phyloP scores from a whole-genome alignment of 2,113 vertebrate species.

The Mustela nigripes region DNA sequence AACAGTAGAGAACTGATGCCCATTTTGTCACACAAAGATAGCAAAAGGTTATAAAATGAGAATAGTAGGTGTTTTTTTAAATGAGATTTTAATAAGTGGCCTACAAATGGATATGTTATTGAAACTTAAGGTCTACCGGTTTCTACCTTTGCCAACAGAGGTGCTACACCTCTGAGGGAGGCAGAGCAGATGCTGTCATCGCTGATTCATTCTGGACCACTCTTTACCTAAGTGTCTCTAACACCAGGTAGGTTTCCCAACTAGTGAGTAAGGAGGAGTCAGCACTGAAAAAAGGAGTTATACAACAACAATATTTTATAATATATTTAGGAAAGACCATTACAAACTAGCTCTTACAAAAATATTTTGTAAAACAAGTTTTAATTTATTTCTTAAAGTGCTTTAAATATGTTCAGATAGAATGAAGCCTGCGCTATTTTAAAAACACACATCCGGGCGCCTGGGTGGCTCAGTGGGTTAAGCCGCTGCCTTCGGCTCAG shows the following conservation, averaged over 20 bases:
- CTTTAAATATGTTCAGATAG: background rate
- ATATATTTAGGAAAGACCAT: background rate
- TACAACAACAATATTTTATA: background rate
- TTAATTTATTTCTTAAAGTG: constrained; percentile 21
- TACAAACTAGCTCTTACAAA: background rate
- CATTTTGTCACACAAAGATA: background rate
- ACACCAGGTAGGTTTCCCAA: background rate
- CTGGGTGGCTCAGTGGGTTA: too few relatives aligned
- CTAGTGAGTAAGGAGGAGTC: background rate
- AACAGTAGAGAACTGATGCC: constrained; percentile 20
- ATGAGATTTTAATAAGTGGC: constrained; percentile 34
- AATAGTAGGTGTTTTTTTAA: background rate
- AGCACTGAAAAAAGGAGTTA: background rate
- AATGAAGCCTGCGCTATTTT: background rate
- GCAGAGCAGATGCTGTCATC: background rate
- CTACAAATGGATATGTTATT: constrained; percentile 60
- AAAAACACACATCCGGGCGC: background rate
- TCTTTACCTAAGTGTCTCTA: background rate
- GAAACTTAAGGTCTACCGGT: constrained; percentile 10
- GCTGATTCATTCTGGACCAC: constrained; percentile 20
- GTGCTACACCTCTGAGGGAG: background rate
- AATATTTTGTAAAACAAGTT: background rate
- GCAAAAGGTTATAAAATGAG: constrained; percentile 54
- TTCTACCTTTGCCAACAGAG: constrained; percentile 12
- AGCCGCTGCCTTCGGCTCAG: too few relatives aligned